These are phyloP conservation scores for Liparis tanakae DNA, from an alignment of 2,797 vertebrate species.

Conservation along the genomic window DNA sequence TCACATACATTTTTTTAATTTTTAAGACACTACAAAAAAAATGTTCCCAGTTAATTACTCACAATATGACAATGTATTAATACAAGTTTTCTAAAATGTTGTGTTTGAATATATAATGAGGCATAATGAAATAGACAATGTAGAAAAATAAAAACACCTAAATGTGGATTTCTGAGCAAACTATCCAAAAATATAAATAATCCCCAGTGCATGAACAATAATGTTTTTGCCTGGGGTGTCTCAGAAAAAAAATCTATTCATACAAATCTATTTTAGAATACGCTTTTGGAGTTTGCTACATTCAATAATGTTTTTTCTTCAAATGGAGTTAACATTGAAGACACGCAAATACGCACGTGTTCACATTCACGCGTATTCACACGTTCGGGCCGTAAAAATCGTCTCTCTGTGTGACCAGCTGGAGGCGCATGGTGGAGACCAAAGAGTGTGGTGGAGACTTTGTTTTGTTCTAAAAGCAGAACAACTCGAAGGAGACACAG, in stretches of 20 bases:
- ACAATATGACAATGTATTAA: not conserved
- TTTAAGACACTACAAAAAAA: not conserved
- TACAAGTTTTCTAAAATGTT: not conserved
- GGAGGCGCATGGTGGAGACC: slow-evolving; percentile 53
- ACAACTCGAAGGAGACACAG: slow-evolving; percentile 72
- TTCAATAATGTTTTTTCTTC: not conserved
- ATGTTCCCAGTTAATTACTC: not conserved
- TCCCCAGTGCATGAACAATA: not conserved
- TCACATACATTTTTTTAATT: too few species aligned
- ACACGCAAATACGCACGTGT: slow-evolving; percentile 15
- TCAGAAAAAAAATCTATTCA: not conserved
- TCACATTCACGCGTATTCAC: slow-evolving; percentile 35
- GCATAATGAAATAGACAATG: not conserved
- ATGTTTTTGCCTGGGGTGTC: not conserved
- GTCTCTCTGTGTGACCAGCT: slow-evolving; percentile 28
- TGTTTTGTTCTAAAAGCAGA: slow-evolving; percentile 72
- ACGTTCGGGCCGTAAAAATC: slow-evolving; percentile 34
- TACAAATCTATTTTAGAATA: not conserved
- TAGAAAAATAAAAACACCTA: not conserved
- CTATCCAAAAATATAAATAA: not conserved
- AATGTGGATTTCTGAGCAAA: not conserved
- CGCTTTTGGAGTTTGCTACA: fast-evolving
- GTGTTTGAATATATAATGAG: not conserved
- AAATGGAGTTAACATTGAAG: not conserved
- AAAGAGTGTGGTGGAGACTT: slow-evolving; percentile 51